Base-by-base conservation (phyloP, 1,140 invertebrate genomes). In the Capitella teleta region DNA sequence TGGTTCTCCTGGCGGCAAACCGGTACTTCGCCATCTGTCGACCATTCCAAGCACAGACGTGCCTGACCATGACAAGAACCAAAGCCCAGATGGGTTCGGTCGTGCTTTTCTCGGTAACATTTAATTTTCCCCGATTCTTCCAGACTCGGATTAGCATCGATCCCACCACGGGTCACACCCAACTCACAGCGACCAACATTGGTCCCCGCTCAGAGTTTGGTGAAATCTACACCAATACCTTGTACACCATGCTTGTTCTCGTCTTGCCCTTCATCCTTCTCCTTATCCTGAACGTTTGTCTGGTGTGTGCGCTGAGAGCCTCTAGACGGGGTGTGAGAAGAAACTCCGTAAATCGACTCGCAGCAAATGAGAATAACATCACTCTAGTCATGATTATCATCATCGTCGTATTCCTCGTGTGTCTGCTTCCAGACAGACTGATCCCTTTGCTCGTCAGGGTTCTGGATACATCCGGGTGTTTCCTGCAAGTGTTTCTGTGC, bases 101-200 rank as follows among this genome's bases (percentile, higher is more conserved):
- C 41, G 38, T 43, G n/a, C 18, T 49, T 5, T 21, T 49, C 14
- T 25, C 46, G 12, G 37, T 53, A 14, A 47, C 28, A n/a, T 32
- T 53, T 28, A 53, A 53, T 26, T 18, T 49, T 2, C 46, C 52
- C 16, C 36, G 52, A n/a, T 53, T 53, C 41, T 53, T 53, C 47
- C 46, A 40, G 37, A 49, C 30, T 30, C 41, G 43, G 12, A 47
- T 49, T 21, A 32, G 18, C 16, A 25, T 23, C 21, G 28, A 10
- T 25, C 14, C 24, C 41, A 30, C 18, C 14, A 3, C 28, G 37
- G 18, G 25, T 28, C n/a, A 18, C 30, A 26, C 30, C 12, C 25
- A 1, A 16, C 42, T 28, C 12, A 30, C 1, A 16, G 34, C 23
- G 18, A 42, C 52, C 5, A 28, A 21, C 26, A 52, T 53, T 26